phyloP scores from a whole-genome alignment of 2,888 invertebrate genomes.

The Thyatira batis region DNA sequence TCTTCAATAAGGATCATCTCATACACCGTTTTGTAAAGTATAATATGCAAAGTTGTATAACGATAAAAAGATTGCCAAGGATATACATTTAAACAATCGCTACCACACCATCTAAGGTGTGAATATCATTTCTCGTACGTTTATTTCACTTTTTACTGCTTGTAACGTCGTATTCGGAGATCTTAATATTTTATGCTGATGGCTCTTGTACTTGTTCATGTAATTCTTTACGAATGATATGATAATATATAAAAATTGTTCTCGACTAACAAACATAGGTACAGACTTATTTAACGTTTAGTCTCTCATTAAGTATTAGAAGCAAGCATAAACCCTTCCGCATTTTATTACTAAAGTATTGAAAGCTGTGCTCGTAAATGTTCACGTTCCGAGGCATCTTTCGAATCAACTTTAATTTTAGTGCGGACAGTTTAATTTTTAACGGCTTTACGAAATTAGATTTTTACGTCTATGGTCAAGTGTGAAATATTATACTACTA shows the following conservation, averaged over 20 bases:
- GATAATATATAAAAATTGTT: neutral
- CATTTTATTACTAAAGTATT: conserved; percentile 30
- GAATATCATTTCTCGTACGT: neutral
- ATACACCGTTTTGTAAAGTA: neutral
- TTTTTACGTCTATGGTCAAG: conserved; percentile 5
- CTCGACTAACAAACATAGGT: neutral
- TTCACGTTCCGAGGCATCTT: conserved; percentile 23
- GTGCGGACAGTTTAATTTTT: conserved; percentile 21
- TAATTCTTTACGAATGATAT: neutral
- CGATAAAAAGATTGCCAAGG: neutral
- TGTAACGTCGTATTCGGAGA: neutral
- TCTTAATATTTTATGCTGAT: conserved; percentile 15
- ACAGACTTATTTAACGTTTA: conserved; percentile 24
- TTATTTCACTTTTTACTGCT: conserved; percentile 1
- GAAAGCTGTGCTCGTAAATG: conserved; percentile 29
- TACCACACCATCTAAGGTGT: conserved; percentile 1
- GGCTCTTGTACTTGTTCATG: conserved; percentile 14
- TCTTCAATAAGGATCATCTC: neutral
- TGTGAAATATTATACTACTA: conserved; percentile 23
- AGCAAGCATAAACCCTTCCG: conserved; percentile 23
- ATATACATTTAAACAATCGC: neutral
- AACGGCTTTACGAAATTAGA: conserved; percentile 20
- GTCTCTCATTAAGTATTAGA: conserved; percentile 11
- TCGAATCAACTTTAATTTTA: conserved; percentile 27
- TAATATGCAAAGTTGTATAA: neutral